Evolutionary conservation across 1,140 invertebrate species (phyloP), one percentile per base, ranked within the genome.

Genomic region (Akabosia matsudoensis): DNA sequence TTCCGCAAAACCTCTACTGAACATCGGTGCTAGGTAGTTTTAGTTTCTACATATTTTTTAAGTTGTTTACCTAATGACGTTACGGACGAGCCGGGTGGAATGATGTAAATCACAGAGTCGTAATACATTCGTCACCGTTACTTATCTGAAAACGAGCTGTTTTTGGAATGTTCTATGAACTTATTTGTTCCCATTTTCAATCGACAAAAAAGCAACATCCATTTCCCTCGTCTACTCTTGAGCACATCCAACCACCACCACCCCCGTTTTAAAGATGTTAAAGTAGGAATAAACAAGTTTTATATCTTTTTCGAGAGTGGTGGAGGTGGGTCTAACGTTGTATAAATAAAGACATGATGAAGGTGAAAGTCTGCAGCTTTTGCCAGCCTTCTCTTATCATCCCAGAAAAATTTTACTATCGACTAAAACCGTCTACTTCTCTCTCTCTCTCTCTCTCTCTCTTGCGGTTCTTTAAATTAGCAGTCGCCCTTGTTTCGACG

Each of bases 11-110:
- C 37, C 7, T 7, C 37, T 45, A 18, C 37, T 10, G 18, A 45
- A 18, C 18, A 45, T 45, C 37, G 37, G 7, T 45, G 37, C 18
- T 45, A 45, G 37, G 37, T 45, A 45, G 7, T 45, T n/a, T n/a
- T 51, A 51, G 10, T 10, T 51, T 51, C 54, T n/a, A 13, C 24
- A 13, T 61, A 13, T 16, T n/a, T 61, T 61, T 61, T 24, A 61
- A 61, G 7, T 61, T 61, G 54, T 61, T 61, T 61, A 61, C 54
- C 24, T 61, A 61, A 61, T 61, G 54, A 61, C 54, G 54, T 61
- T 61, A 61, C 4, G 54, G 14, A 16, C 24, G 14, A 61, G 24
- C 4, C 4, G 4, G 54, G 54, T 61, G 24, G 24, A 61, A 61
- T 7, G 54, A 24, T 45, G 24, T 61, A 22, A 61, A 61, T 61